Conservation (phyloP, 2,797 vertebrate species). For the Agapornis canus region DNA sequence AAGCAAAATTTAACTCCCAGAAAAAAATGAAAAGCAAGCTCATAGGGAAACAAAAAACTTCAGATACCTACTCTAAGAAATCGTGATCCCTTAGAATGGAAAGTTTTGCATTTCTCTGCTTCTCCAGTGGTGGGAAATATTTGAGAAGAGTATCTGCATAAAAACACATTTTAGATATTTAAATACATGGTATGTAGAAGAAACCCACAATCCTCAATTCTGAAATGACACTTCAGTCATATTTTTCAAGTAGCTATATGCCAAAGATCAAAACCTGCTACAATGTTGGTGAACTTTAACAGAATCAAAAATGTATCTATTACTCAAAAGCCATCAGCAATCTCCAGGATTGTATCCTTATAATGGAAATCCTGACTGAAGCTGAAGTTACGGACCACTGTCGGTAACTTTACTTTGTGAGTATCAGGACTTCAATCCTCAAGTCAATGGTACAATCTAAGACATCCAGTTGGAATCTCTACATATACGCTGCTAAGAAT, state of each 20-base stretch:
- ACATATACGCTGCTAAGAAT: not conserved
- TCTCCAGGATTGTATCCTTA: not conserved
- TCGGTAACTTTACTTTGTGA: not conserved
- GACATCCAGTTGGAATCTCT: not conserved
- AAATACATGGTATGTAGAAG: not conserved
- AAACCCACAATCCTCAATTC: not conserved
- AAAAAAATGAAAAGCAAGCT: not conserved
- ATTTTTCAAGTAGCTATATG: not conserved
- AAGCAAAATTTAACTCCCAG: not conserved
- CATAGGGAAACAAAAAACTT: not conserved
- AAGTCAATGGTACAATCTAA: not conserved
- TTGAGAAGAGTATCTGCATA: constrained; percentile 75
- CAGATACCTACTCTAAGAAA: constrained; percentile 82
- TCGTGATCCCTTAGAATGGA: constrained; percentile 84
- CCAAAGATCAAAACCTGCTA: not conserved
- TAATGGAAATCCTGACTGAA: not conserved
- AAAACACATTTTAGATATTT: not conserved
- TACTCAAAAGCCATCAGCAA: not conserved
- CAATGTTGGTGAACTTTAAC: not conserved
- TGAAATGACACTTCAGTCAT: not conserved
- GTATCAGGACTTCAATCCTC: not conserved
- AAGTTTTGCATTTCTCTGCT: constrained; percentile 85
- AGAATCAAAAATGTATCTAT: not conserved
- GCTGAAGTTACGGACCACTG: not conserved
- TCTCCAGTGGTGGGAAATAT: constrained; percentile 77